Evolutionary conservation across 1,140 invertebrate species (phyloP).

Genomic region (Ostrea edulis): DNA sequence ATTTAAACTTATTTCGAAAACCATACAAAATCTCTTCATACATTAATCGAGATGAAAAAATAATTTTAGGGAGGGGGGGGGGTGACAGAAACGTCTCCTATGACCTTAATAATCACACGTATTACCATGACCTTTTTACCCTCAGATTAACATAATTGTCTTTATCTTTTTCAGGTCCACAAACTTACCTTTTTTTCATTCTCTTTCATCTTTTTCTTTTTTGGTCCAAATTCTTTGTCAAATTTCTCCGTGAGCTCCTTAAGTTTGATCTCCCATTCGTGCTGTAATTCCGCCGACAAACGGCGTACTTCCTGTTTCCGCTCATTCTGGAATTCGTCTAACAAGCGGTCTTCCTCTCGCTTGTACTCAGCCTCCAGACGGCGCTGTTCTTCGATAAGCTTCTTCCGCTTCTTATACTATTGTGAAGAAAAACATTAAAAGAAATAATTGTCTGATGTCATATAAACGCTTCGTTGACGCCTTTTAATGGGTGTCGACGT

Average conservation of each 20-base stretch:
- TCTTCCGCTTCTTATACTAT: slow-evolving; percentile 73
- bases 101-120: too few species aligned
- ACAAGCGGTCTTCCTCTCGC: slow-evolving; percentile 76
- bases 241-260: slow-evolving; percentile 76
- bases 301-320: slow-evolving; percentile 69
- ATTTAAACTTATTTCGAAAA: too few species aligned
- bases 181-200: slow-evolving; percentile 72
- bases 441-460: too few species aligned
- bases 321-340: slow-evolving; percentile 72
- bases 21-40: too few species aligned
- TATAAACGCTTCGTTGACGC: too few species aligned
- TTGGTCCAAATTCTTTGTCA: slow-evolving; percentile 72
- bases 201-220: slow-evolving; percentile 74
- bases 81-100: too few species aligned
- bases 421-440: slow-evolving; percentile 16
- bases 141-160: too few species aligned
- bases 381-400: slow-evolving; percentile 77
- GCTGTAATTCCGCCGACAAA: slow-evolving; percentile 75
- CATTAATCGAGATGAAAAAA: too few species aligned
- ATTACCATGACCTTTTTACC: too few species aligned
- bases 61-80: too few species aligned
- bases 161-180: background rate
- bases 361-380: slow-evolving; percentile 74
- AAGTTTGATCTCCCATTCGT: slow-evolving; percentile 78
- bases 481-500: too few species aligned